phyloP scores from a whole-genome alignment of 2,888 invertebrate species.

The Resseliella maxima region DNA sequence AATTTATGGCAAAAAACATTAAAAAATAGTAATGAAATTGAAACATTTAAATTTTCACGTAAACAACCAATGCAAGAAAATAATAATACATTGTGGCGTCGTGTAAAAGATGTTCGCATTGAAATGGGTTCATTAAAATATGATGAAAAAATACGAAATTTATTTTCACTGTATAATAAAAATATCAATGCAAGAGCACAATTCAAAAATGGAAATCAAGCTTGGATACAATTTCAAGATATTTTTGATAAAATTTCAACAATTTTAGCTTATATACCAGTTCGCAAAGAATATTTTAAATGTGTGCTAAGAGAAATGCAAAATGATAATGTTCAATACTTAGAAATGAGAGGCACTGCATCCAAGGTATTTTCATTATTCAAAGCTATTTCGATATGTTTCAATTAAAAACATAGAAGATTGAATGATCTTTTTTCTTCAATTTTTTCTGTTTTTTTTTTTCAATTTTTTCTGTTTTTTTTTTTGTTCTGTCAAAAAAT shows the following conservation, averaged over 20 bases:
- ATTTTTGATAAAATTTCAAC: slow-evolving; percentile 71
- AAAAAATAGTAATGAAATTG: slow-evolving; percentile 62
- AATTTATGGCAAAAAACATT: slow-evolving; percentile 71
- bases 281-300: slow-evolving; percentile 76
- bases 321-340: slow-evolving; percentile 77
- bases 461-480: too few species aligned
- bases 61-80: slow-evolving; percentile 58
- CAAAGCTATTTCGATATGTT: slow-evolving; percentile 61
- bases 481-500: not conserved
- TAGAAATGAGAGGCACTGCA: slow-evolving; percentile 76
- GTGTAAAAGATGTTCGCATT: slow-evolving; percentile 67
- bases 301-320: slow-evolving; percentile 73
- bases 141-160: slow-evolving; percentile 69
- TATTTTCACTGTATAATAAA: slow-evolving; percentile 71
- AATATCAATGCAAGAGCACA: slow-evolving; percentile 67
- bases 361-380: slow-evolving; percentile 64
- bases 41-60: slow-evolving; percentile 65
- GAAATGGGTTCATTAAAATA: slow-evolving; percentile 66
- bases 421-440: too few species aligned
- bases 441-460: too few species aligned
- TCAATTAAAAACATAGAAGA: not conserved
- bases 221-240: slow-evolving; percentile 72
- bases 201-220: slow-evolving; percentile 70
- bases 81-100: slow-evolving; percentile 68
- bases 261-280: slow-evolving; percentile 73